Base-by-base conservation (phyloP, 2,888 invertebrate species). In the Pegoplata infirma region DNA sequence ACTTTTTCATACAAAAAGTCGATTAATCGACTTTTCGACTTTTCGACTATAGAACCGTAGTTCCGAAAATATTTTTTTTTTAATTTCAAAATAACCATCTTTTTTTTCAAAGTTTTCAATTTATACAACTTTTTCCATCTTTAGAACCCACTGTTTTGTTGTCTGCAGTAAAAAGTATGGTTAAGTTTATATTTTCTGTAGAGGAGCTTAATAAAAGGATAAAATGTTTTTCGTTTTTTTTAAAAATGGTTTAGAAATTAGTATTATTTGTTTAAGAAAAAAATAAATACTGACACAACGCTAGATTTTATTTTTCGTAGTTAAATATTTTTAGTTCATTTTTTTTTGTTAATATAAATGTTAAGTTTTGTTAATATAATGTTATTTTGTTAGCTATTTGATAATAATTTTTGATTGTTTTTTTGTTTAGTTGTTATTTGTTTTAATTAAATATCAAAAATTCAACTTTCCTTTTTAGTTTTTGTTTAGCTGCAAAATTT, bases 231-330 rank as follows among this genome's bases (percentile, higher is more conserved):
- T 32, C 3, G 32, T 32, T n/a, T n/a, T n/a, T 25, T 25, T 3
- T 25, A n/a, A n/a, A 25, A 25, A 25, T 5, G 6, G 25, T 25
- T 25, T 25, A 25, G 25, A 5, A 40, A 40, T n/a, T n/a, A 40
- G 36, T 40, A 40, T 40, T 40, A 40, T n/a, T 40, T 40, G 36
- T 40, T 32, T 40, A 40, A 40, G n/a, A 40, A 40, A n/a, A 40
- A 66, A 68, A n/a, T n/a, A 68, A 75, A 68, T 63, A 68, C 55
- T 49, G 55, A 53, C 68, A 75, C 75, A 75, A 75, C 68, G 61
- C 61, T 61, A 63, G 59, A 61, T 74, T 23, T 28, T 8, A 32
- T 21, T 51, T 23, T 40, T 36, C 12, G 12, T 32, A 32, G 32
- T 32, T 32, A 32, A 32, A 32, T 32, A 32, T 32, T 32, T 32